Conservation (phyloP, 30 jellyfish, hydroid and myxozoan species). For the Pelagia noctiluca region DNA sequence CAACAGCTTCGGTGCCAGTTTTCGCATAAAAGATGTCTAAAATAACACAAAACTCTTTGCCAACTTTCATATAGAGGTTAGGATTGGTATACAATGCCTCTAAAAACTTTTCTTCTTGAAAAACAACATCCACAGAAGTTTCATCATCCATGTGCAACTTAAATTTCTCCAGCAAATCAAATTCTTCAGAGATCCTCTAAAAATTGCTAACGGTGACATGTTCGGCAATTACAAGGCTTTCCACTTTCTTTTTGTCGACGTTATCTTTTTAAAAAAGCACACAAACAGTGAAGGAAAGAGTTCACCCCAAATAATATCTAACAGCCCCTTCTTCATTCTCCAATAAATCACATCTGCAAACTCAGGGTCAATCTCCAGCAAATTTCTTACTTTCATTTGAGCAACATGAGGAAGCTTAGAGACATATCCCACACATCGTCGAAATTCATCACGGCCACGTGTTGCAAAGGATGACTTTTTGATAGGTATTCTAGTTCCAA, state of each 20-base stretch:
- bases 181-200: not conserved
- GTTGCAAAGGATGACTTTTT: not conserved
- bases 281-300: not conserved
- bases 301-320: not conserved
- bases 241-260: not conserved
- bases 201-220: not conserved
- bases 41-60: slow-evolving; percentile 32
- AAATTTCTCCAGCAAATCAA: not conserved
- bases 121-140: not conserved
- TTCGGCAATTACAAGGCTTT: not conserved
- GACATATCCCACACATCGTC: slow-evolving; percentile 2
- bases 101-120: slow-evolving; percentile 4
- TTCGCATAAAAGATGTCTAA: slow-evolving; percentile 28
- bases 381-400: not conserved
- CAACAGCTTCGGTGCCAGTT: slow-evolving; percentile 52
- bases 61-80: slow-evolving; percentile 13
- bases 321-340: not conserved
- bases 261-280: not conserved
- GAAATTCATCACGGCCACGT: not conserved
- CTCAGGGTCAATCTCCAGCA: not conserved
- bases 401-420: not conserved
- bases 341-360: slow-evolving; percentile 10
- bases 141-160: not conserved
- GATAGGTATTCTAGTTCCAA: not conserved
- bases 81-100: slow-evolving; percentile 19